Evolutionary conservation across 2,888 invertebrate genomes (phyloP).

Genomic region (Cyaniris semiargus): DNA sequence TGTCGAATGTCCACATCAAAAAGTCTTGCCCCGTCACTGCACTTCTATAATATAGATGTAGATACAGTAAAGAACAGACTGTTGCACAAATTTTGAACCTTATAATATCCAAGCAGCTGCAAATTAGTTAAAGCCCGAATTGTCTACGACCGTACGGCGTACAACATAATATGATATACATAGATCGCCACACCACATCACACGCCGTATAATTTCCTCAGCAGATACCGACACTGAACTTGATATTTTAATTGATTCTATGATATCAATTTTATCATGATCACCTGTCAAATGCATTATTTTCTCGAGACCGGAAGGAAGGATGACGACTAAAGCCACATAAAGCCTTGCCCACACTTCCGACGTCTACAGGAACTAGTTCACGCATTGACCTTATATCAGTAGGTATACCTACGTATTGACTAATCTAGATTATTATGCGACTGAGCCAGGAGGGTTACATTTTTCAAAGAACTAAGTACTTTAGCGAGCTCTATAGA

Average conservation of each 20-base stretch:
- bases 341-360: slow-evolving; percentile 64
- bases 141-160: background rate
- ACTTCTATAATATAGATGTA: too few relatives aligned
- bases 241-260: slow-evolving; percentile 18
- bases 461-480: too few relatives aligned
- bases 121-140: background rate
- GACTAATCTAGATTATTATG: slow-evolving; percentile 11
- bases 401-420: slow-evolving; percentile 7
- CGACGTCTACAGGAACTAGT: slow-evolving; percentile 56
- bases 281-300: slow-evolving; percentile 20
- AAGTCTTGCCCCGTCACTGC: too few relatives aligned
- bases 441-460: too few relatives aligned
- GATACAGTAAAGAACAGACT: too few relatives aligned
- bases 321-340: slow-evolving; percentile 60
- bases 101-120: background rate
- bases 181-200: background rate
- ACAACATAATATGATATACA: too few relatives aligned
- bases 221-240: background rate
- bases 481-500: too few relatives aligned
- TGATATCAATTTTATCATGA: slow-evolving; percentile 26
- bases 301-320: slow-evolving; percentile 64
- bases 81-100: too few relatives aligned
- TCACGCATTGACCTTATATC: slow-evolving; percentile 48
- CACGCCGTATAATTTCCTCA: background rate
- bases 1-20: too few relatives aligned